Conservation (phyloP, 2,113 vertebrate species). For the Fregetta grallaria region DNA sequence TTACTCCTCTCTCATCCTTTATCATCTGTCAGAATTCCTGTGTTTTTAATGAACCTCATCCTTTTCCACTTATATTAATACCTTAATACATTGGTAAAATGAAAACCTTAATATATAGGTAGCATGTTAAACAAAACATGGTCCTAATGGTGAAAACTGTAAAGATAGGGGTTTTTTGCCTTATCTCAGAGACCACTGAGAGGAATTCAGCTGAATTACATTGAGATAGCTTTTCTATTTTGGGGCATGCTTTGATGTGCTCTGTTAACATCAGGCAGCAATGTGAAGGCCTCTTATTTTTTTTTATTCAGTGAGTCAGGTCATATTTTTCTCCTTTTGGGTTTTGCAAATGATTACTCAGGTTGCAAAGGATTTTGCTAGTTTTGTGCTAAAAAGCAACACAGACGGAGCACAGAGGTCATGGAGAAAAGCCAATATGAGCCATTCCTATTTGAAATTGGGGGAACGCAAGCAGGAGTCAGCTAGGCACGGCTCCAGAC, state of each 20-base stretch:
- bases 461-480: neutral
- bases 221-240: neutral
- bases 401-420: neutral
- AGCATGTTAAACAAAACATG: neutral
- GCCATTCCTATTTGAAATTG: neutral
- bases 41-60: neutral
- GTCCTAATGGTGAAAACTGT: neutral
- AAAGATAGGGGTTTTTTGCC: rapidly evolving
- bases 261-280: neutral
- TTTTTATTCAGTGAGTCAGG: neutral
- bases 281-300: neutral
- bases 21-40: neutral
- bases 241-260: neutral
- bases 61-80: neutral
- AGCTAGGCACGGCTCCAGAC: neutral
- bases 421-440: neutral
- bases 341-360: neutral
- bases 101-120: neutral
- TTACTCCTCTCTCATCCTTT: neutral
- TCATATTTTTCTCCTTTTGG: neutral
- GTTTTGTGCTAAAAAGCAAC: neutral
- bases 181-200: neutral
- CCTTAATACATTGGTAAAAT: neutral
- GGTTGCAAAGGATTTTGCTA: neutral
- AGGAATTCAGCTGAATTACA: neutral